Percentiles rank a stretch among this genome's conserved stretches.
Evolutionary conservation across 2,797 vertebrate genomes (phyloP).

Genomic region (Miichthys miiuy): DNA sequence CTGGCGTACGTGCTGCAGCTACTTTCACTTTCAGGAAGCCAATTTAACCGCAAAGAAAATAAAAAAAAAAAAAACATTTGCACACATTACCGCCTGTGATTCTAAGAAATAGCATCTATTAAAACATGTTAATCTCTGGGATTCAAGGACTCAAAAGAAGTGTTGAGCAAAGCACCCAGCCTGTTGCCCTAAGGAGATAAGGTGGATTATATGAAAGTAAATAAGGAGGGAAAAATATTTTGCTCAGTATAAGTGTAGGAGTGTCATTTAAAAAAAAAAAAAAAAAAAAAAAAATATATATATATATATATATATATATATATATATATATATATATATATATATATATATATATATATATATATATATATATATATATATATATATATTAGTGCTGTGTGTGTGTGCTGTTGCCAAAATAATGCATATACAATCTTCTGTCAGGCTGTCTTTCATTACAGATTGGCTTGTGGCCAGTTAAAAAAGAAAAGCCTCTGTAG

Average conservation of each 20-base stretch:
- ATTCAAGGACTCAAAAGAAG: conserved; percentile 12
- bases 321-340: too few species aligned
- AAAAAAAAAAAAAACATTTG: not conserved
- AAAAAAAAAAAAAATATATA: not conserved
- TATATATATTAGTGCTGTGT: conserved; percentile 7
- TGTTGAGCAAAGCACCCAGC: conserved; percentile 1
- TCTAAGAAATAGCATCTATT: not conserved
- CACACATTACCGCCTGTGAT: not conserved
- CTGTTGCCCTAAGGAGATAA: conserved; percentile 7
- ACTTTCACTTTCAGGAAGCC: conserved; percentile 1
- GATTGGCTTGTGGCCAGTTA: conserved; percentile 56
- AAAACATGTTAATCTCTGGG: conserved; percentile 22
- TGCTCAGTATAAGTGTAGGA: not conserved
- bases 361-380: too few species aligned
- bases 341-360: too few species aligned
- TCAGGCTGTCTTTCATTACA: conserved; percentile 64
- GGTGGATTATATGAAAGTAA: not conserved
- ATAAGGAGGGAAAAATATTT: not conserved
- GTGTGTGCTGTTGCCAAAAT: conserved; percentile 40
- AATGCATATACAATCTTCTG: conserved; percentile 50
- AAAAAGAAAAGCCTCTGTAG: conserved; percentile 45
- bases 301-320: too few species aligned
- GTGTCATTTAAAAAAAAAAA: conserved; percentile 8
- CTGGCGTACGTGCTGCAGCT: not conserved
- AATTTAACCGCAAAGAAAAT: not conserved